These are phyloP conservation scores for Aphelinus atriplicis DNA, from an alignment of 1,140 invertebrate genomes.

Conservation along the genomic window DNA sequence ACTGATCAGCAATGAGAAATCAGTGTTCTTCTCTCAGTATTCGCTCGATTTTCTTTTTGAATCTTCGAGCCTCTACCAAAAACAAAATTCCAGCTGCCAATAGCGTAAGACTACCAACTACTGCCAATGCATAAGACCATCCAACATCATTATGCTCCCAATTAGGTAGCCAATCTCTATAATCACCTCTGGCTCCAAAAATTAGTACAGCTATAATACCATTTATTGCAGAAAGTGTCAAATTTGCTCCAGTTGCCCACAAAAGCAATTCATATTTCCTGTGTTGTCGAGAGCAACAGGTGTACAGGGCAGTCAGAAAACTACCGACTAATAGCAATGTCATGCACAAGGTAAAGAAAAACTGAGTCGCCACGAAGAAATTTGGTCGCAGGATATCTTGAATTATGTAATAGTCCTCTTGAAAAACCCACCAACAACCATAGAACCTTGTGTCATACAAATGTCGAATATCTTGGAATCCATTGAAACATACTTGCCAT, in stretches of 20 bases:
- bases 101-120: constrained; percentile 78
- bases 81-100: constrained; percentile 81
- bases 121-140: constrained; percentile 91
- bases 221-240: constrained; percentile 78
- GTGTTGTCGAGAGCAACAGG: constrained; percentile 81
- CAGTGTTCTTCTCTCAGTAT: constrained; percentile 66
- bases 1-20: constrained; percentile 46
- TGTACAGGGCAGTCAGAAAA: constrained; percentile 77
- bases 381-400: constrained; percentile 83
- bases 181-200: constrained; percentile 90
- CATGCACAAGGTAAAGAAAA: constrained; percentile 89
- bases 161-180: constrained; percentile 95
- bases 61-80: constrained; percentile 82
- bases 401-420: constrained; percentile 92
- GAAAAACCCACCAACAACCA: constrained; percentile 92
- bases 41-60: constrained; percentile 74
- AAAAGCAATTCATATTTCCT: constrained; percentile 80
- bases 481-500: constrained; percentile 92
- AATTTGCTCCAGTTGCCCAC: constrained; percentile 76
- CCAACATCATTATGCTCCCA: constrained; percentile 96
- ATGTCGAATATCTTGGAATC: constrained; percentile 83
- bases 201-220: constrained; percentile 79
- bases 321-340: constrained; percentile 79
- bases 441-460: constrained; percentile 82
- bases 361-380: constrained; percentile 93